These are phyloP conservation scores for Exocentrus adspersus DNA, from an alignment of 2,888 invertebrate genomes.

Conservation along the genomic window DNA sequence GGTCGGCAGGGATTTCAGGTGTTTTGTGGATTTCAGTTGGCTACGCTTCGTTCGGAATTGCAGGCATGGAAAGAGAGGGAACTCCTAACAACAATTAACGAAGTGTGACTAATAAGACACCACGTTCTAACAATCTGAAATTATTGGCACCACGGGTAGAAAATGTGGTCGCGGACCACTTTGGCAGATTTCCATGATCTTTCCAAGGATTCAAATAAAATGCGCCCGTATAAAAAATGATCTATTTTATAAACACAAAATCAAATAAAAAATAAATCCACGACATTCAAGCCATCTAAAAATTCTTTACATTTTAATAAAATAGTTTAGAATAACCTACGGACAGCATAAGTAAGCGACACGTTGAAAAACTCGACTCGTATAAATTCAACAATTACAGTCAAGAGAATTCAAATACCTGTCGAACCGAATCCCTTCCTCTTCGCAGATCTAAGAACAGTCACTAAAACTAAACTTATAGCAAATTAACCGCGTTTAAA, in stretches of 20 bases:
- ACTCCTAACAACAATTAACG: too few species aligned
- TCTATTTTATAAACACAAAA: slow-evolving; percentile 21
- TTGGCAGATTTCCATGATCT: too few species aligned
- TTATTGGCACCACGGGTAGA: too few species aligned
- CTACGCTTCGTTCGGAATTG: too few species aligned
- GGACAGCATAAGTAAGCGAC: slow-evolving; percentile 37
- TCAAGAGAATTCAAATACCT: slow-evolving; percentile 17
- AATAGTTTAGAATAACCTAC: slow-evolving; percentile 33
- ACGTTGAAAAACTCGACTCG: slow-evolving; percentile 16
- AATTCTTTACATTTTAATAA: slow-evolving; percentile 30
- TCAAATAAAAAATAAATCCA: slow-evolving; percentile 12
- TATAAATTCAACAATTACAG: slow-evolving; percentile 21
- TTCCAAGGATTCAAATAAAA: too few species aligned
- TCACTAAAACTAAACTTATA: not conserved
- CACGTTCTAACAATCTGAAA: too few species aligned
- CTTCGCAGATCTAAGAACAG: not conserved
- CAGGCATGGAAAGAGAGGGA: too few species aligned
- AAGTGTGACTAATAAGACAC: too few species aligned
- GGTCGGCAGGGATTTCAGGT: not conserved
- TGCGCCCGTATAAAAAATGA: slow-evolving; percentile 26
- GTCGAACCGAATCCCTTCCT: not conserved
- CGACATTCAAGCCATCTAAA: slow-evolving; percentile 30
- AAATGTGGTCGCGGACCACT: too few species aligned
- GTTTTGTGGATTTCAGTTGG: not conserved
- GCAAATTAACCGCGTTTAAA: slow-evolving; percentile 21